These are phyloP conservation scores for Micrastur ruficollis DNA, from an alignment of 2,797 vertebrate species.

Conservation along the genomic window DNA sequence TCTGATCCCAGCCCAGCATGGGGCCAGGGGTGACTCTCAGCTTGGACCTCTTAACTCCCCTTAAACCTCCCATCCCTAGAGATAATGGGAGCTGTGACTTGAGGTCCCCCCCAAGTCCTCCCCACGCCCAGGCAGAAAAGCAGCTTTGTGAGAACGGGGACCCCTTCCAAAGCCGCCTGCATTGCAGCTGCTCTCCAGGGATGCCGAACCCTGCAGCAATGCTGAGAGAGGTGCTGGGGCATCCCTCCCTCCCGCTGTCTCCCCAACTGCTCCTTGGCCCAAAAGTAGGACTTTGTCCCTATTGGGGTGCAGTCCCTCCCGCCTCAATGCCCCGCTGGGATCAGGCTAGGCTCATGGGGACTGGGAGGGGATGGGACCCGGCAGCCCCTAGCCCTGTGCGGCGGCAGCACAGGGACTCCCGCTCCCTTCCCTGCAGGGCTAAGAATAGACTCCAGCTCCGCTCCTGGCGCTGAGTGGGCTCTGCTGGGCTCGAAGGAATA, in stretches of 20 bases:
- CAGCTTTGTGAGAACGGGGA: neutral
- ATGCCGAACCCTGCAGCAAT: neutral
- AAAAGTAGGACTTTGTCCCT: neutral
- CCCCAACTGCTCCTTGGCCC: neutral
- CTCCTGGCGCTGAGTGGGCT: conserved; percentile 60
- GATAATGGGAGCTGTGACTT: neutral
- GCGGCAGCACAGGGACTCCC: neutral
- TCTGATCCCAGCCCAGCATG: rapidly evolving
- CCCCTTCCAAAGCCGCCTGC: neutral
- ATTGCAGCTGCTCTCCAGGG: neutral
- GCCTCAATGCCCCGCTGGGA: rapidly evolving
- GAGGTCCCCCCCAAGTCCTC: neutral
- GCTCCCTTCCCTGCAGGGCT: conserved; percentile 44
- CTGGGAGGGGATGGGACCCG: rapidly evolving
- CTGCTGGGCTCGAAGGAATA: conserved; percentile 54
- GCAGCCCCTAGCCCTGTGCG: neutral
- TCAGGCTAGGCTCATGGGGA: neutral
- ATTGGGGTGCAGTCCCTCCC: rapidly evolving
- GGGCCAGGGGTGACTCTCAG: neutral
- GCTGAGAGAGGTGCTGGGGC: neutral
- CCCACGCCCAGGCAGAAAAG: neutral
- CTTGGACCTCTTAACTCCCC: neutral
- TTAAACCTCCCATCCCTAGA: neutral
- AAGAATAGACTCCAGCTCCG: conserved; percentile 58
- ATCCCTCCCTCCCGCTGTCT: neutral